Conservation (phyloP, 1,140 invertebrate genomes). For the Phthorimaea operculella region DNA sequence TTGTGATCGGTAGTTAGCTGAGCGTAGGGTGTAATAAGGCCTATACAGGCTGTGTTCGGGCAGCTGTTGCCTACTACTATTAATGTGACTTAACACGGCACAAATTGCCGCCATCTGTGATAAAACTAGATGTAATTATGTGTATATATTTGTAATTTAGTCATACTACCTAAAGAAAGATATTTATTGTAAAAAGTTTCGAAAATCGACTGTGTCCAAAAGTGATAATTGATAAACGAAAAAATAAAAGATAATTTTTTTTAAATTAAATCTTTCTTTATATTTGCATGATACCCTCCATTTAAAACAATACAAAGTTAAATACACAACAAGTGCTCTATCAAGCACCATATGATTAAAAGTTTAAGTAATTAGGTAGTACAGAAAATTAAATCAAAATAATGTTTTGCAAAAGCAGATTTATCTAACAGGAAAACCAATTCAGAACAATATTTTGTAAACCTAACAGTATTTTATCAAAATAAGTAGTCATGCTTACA, state of each 20-base stretch:
- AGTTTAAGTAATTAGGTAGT: no score
- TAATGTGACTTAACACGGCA: conserved; percentile 46
- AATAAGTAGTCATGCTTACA: no score
- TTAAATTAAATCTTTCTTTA: conserved; percentile 13
- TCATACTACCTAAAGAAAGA: conserved; percentile 38
- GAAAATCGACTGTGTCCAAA: conserved; percentile 56
- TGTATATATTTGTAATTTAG: conserved; percentile 61
- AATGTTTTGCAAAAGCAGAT: no score
- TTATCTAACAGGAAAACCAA: no score
- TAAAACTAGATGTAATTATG: conserved; percentile 55
- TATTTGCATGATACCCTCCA: background rate
- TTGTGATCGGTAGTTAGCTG: conserved; percentile 10
- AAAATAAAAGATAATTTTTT: conserved; percentile 47
- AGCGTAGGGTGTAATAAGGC: conserved; percentile 22
- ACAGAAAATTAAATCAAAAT: no score
- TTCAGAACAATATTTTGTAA: no score
- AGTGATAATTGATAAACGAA: conserved; percentile 41
- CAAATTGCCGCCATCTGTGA: conserved; percentile 58
- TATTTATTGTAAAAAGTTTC: conserved; percentile 63
- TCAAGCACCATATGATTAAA: no score
- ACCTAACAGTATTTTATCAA: no score
- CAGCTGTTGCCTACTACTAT: conserved; percentile 48
- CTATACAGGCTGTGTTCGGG: conserved; percentile 46
- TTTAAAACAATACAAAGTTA: no score
- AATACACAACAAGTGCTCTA: no score